phyloP scores from a whole-genome alignment of 2,797 vertebrate genomes.

The Danio aesculapii region DNA sequence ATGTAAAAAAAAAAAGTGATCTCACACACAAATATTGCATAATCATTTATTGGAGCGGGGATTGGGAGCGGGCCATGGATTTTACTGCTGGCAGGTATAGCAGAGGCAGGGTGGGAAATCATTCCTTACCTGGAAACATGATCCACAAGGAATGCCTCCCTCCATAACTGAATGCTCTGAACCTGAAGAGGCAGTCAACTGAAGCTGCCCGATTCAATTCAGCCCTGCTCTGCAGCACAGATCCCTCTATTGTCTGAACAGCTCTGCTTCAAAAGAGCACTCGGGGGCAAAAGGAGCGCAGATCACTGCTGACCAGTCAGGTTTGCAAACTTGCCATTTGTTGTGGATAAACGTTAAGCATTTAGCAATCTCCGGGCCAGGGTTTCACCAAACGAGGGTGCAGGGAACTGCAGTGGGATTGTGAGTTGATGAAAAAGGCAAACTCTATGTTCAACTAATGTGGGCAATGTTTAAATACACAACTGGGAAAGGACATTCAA shows the following conservation, averaged over 20 bases:
- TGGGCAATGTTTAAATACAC: too few relatives aligned
- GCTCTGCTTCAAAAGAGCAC: conserved; percentile 53
- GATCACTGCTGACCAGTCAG: conserved; percentile 20
- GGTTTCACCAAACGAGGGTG: background rate
- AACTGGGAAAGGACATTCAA: too few relatives aligned
- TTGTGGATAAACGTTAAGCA: conserved; percentile 10
- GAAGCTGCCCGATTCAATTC: conserved; percentile 59
- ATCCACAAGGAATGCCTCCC: conserved; percentile 62
- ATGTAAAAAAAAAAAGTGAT: conserved; percentile 13
- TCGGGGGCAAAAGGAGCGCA: conserved; percentile 44
- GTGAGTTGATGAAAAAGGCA: background rate
- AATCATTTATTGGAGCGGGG: conserved; percentile 2
- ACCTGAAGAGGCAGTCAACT: conserved; percentile 55
- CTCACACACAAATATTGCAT: conserved; percentile 10
- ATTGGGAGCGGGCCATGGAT: conserved; percentile 2
- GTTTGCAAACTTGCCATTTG: conserved; percentile 22
- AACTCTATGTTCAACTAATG: background rate
- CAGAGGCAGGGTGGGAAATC: conserved; percentile 54
- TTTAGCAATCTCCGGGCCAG: background rate
- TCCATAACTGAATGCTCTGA: conserved; percentile 59
- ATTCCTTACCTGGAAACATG: conserved; percentile 63
- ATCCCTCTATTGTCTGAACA: conserved; percentile 62
- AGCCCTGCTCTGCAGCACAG: conserved; percentile 52
- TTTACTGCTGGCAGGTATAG: conserved; percentile 4
- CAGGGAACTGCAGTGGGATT: background rate